A percentile compares a stretch with the other conserved stretches of the same genome.
These are phyloP conservation scores for Melikaiella ostensackeni DNA, from an alignment of 2,888 invertebrate genomes.

Conservation along the genomic window DNA sequence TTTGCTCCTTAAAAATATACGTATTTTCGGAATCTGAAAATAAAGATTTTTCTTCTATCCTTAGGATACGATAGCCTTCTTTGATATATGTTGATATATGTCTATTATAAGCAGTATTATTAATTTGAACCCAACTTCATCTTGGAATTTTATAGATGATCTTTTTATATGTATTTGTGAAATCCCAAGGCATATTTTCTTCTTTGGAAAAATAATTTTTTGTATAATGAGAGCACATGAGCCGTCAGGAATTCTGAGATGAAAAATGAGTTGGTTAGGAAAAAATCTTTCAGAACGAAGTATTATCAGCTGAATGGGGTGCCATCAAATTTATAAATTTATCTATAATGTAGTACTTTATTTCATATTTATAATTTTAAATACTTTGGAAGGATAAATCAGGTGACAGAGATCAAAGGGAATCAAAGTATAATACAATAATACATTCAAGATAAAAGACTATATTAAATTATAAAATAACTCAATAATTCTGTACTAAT, in stretches of 20 bases:
- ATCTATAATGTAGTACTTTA: neutral
- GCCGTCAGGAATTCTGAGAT: conserved; percentile 13
- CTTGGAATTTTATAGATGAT: neutral
- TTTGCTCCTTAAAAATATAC: too few relatives aligned
- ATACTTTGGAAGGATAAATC: too few relatives aligned
- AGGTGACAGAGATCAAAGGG: too few relatives aligned
- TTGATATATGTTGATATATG: too few relatives aligned
- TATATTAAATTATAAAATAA: too few relatives aligned
- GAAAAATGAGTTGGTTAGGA: neutral
- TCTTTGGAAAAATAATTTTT: conserved; percentile 2
- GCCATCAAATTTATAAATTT: neutral
- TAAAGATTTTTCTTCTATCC: too few relatives aligned
- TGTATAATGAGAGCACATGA: neutral
- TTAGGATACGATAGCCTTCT: too few relatives aligned
- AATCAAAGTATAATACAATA: too few relatives aligned
- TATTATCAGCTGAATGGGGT: neutral
- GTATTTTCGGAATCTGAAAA: too few relatives aligned
- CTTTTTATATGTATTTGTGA: neutral
- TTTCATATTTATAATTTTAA: neutral
- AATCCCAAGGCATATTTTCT: neutral
- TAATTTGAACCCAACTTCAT: neutral
- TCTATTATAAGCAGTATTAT: too few relatives aligned
- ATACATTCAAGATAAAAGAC: too few relatives aligned
- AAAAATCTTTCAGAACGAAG: neutral
- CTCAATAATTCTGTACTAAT: too few relatives aligned